Base-by-base conservation (phyloP, 2,797 vertebrate genomes). In the Sebastes cheni region DNA sequence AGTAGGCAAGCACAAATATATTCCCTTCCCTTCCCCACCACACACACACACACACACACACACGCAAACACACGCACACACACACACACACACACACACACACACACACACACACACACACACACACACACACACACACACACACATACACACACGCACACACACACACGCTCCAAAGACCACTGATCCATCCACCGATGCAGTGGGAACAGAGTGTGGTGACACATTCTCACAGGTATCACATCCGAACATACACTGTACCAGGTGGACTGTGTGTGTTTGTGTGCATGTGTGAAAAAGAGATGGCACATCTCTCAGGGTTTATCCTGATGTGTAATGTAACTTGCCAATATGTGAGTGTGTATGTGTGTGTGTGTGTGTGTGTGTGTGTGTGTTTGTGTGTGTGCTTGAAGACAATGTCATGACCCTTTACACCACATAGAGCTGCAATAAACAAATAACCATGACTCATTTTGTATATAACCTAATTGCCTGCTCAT, bases 201-300 rank as follows among this genome's bases (percentile, higher is more conserved):
- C 80, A 90, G 85, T 93, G 95, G 95, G 95, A 96, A 95, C 91
- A 82, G 81, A 68, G 90, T 55, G 72, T 14, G 65, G 78, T 85
- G 86, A 84, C 86, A 90, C 90, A 91, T 96, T 96, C 95, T 95
- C 96, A 96, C 96, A 96, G 95, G 95, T 96, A 95, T 95, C 94
- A 95, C 88, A 90, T 93, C 91, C 89, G 59, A 84, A 72, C 83
- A 79, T 83, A 73, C 86, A 80, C 80, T 87, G 79, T 79, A 80
- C 80, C 90, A 91, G 92, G 88, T 94, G 90, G 83, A 56, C 70
- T 72, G 71, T 75, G 72, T 72, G 74, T 81, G 52, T 86, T 42
- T 64, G 60, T 67, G 76, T 67, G 70, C 36, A 32, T 68, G 76
- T 71, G 64, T 71, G 79, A 22, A 25, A 58, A 59, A 4, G 5